A percentile compares a stretch with the other conserved stretches of the same genome.
Conservation (phyloP, 2,797 vertebrate genomes). For the Alectoris magna region DNA sequence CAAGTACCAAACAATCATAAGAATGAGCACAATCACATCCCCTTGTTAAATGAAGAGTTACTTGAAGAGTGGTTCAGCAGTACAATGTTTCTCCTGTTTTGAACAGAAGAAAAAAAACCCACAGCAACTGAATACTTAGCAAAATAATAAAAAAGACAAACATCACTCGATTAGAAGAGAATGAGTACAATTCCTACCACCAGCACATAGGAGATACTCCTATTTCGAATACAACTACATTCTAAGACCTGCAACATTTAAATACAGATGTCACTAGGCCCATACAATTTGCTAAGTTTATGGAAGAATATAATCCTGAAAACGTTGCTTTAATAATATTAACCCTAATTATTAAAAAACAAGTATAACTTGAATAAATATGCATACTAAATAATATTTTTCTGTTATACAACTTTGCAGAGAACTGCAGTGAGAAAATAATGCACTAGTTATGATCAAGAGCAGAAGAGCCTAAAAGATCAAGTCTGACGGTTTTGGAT, state of each 20-base stretch:
- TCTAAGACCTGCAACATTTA: not conserved
- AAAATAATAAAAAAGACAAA: not conserved
- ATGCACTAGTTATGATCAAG: not conserved
- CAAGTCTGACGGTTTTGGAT: not conserved
- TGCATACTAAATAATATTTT: not conserved
- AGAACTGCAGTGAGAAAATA: not conserved
- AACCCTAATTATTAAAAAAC: not conserved
- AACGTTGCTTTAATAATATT: not conserved
- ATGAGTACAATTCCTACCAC: not conserved
- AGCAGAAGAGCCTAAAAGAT: not conserved
- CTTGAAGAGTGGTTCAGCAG: not conserved
- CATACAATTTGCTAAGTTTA: not conserved
- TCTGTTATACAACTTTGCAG: not conserved
- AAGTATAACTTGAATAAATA: not conserved
- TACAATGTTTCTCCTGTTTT: not conserved
- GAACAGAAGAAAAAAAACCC: not conserved
- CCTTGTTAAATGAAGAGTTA: not conserved
- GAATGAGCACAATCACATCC: not conserved
- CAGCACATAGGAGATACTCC: not conserved
- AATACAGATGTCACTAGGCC: not conserved
- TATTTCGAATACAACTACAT: not conserved
- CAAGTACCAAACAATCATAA: not conserved
- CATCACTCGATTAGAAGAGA: not conserved
- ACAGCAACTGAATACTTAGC: not conserved
- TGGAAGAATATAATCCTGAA: not conserved